Evolutionary conservation across 2,797 vertebrate genomes (phyloP).

Genomic region (Megaceryle alcyon): DNA sequence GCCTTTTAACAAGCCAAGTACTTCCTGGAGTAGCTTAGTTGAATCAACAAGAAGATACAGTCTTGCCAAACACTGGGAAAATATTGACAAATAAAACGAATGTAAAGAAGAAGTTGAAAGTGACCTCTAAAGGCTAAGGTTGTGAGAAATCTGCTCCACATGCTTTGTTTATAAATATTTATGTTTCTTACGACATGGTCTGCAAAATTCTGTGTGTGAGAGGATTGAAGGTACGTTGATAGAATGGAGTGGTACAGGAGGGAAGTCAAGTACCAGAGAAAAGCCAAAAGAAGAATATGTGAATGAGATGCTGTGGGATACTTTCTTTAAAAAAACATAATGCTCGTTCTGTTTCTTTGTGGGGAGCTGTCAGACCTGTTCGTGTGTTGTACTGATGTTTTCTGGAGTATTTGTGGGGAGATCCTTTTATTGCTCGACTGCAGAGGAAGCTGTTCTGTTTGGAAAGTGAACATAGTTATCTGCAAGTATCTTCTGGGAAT

Average conservation of each 20-base stretch:
- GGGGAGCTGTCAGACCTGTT: background rate
- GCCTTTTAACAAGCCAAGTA: background rate
- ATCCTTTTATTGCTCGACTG: background rate
- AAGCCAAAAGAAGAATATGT: background rate
- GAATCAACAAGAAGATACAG: background rate
- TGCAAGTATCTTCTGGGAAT: background rate
- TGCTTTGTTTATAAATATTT: background rate
- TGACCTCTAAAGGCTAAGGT: background rate
- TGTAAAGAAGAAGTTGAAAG: background rate
- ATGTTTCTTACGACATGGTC: background rate
- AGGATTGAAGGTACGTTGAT: background rate
- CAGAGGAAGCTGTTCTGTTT: background rate
- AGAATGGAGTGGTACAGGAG: background rate
- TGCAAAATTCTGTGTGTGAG: background rate
- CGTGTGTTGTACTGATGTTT: background rate
- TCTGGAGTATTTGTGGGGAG: background rate
- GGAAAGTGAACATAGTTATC: background rate
- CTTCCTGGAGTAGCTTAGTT: background rate
- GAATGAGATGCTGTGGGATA: background rate
- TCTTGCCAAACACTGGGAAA: background rate
- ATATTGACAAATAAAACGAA: background rate
- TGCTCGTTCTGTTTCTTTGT: background rate
- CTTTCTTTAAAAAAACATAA: background rate
- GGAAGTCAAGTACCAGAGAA: background rate
- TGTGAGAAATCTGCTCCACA: background rate